Evolutionary conservation across 2,888 invertebrate genomes (phyloP).

Genomic region (Fabriciana adippe): DNA sequence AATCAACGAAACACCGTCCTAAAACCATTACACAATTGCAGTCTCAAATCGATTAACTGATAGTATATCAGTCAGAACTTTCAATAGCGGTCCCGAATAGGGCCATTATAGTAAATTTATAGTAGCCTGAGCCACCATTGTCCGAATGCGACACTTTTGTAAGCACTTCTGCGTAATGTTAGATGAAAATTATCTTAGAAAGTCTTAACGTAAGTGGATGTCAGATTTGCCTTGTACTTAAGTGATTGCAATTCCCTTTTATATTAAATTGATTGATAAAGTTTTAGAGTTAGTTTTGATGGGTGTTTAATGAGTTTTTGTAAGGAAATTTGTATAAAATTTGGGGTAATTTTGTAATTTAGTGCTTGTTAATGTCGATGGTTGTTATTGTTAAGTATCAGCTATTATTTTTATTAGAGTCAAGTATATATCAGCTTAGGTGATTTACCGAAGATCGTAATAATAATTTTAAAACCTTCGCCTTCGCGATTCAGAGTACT

Average conservation of each 20-base stretch:
- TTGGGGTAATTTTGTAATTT: too few species aligned
- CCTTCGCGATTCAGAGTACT: too few species aligned
- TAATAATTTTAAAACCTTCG: too few species aligned
- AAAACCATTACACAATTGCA: slow-evolving; percentile 32
- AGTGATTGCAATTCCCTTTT: slow-evolving; percentile 22
- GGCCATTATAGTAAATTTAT: slow-evolving; percentile 48
- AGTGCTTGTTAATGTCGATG: too few species aligned
- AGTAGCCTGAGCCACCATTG: slow-evolving; percentile 46
- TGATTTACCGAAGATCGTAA: too few species aligned
- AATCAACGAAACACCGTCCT: slow-evolving; percentile 18
- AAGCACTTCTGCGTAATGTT: slow-evolving; percentile 45
- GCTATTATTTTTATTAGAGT: too few species aligned
- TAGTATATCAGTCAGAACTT: slow-evolving; percentile 42
- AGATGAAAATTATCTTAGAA: slow-evolving; percentile 44
- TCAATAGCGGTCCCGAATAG: slow-evolving; percentile 42
- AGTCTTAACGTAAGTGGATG: slow-evolving; percentile 24
- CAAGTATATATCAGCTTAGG: too few species aligned
- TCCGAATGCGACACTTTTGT: slow-evolving; percentile 50
- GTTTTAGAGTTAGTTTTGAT: neutral
- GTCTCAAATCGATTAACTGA: slow-evolving; percentile 44
- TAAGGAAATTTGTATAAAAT: neutral
- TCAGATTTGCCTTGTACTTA: slow-evolving; percentile 20
- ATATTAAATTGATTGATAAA: slow-evolving; percentile 25
- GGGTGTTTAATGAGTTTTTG: neutral
- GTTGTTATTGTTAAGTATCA: too few species aligned